Evolutionary conservation across 2,888 invertebrate species (phyloP), one percentile per base, ranked within the genome.

Genomic region (Micoletzkya japonica): DNA sequence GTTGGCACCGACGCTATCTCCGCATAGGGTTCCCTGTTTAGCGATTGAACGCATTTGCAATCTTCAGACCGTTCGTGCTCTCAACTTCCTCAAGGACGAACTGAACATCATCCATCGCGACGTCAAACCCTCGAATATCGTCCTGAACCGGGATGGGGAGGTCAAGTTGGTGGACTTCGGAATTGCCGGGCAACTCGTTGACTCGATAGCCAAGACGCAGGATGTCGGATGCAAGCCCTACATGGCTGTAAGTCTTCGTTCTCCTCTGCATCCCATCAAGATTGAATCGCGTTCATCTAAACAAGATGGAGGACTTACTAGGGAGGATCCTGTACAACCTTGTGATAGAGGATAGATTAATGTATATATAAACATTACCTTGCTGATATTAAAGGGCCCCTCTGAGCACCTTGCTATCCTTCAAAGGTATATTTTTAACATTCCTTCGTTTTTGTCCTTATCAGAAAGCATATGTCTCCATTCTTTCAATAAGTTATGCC

Each of bases 81-180:
- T 97, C 85, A 95, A 94, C 89, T 97, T 97, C 90, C 90, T 97
- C 85, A 97, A 97, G 88, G 95, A 96, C 87, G 92, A 94, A 87
- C 89, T 96, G 85, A 93, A 93, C 88, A 96, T 97, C 75, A 97
- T 97, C 80, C 97, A 97, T 88, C 90, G 63, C 0, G 97, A 98
- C 89, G 96, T 98, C 20, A 98, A 98, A 87, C 98, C 98, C 58
- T 95, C 95, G 85, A 98, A 98, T 88, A 97, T 98, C 86, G 89
- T 98, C 79, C 89, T 98, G 85, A 95, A 97, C 88, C 90, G 92
- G 84, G 90, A 92, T 81, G 97, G 95, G 69, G 93, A 94, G 86
- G 96, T 98, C 81, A 98, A 98, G 88, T 88, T 98, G 67, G 98
- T 97, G 89, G 97, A 98, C 89, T 98, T 98, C 89, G 97, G 97